Evolutionary conservation across 1,140 invertebrate species (phyloP), one percentile per base, ranked within the genome.

Genomic region (Drosophila erecta): DNA sequence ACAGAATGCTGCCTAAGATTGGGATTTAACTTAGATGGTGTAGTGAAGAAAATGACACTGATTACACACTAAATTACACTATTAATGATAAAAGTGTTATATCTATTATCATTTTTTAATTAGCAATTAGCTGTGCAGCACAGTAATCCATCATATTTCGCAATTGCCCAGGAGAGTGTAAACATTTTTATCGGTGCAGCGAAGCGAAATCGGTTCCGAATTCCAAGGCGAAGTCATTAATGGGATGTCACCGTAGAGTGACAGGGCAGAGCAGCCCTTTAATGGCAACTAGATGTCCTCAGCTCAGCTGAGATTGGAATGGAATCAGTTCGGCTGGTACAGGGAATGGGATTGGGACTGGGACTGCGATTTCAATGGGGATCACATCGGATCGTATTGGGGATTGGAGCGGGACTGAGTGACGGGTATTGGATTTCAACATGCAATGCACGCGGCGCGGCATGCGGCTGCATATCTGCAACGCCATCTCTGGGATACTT

Each of bases 401-500:
- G 10, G 10, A 37, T 38, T 14, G 50, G 5, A 35, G 57, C 14
- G 44, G 38, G 76, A 37, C 44, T 51, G 77, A 76, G 69, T 81
- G 81, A 81, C 78, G 75, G 75, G 83, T 87, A 86, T 86, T 86
- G 83, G 83, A 87, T 86, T 86, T 86, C 83, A 85, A 75, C 81
- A 86, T 86, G 81, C 81, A 38, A 85, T 80, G 81, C 81, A 86
- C 58, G 74, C 81, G 81, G 81, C 69, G 74, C 81, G 81, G 81
- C 81, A 80, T 80, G 73, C 81, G 74, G 83, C 81, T 71, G 75
- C 75, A 78, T 86, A 86, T 86, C 83, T 87, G 83, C 83, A 87
- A 86, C 83, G 79, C 83, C 84, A 87, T 86, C 83, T 70, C 59
- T 49, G 41, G 35, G 65, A 56, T 70, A 70, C 66, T 40, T 70